phyloP scores from a whole-genome alignment of 2,113 vertebrate genomes.

The Chunga burmeisteri region DNA sequence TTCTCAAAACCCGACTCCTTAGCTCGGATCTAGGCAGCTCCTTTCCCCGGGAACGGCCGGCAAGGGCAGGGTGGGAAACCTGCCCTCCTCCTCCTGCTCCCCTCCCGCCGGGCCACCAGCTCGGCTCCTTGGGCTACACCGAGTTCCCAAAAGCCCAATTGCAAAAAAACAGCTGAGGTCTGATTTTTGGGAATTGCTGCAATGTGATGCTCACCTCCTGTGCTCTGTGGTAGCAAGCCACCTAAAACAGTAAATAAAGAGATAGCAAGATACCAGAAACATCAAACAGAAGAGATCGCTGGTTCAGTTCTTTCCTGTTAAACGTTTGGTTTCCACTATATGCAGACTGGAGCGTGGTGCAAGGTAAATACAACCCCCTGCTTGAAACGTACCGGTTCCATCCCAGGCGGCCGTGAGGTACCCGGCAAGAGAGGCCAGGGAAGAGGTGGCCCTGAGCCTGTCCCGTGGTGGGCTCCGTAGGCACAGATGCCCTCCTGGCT shows the following conservation, averaged over 20 bases:
- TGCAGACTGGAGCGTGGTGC: background rate
- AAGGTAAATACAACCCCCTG: background rate
- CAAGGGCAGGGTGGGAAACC: background rate
- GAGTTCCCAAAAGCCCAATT: background rate
- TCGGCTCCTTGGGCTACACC: accelerated
- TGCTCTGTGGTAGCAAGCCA: background rate
- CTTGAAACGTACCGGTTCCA: background rate
- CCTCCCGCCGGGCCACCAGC: background rate
- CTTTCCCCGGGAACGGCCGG: background rate
- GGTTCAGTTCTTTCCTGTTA: background rate
- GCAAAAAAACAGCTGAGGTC: background rate
- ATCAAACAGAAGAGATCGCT: background rate
- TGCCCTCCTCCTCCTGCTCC: background rate
- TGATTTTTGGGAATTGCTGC: background rate
- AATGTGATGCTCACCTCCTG: background rate
- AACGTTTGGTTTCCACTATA: background rate
- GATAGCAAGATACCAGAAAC: background rate
- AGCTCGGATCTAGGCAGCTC: background rate
- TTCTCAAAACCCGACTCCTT: conserved; percentile 18
- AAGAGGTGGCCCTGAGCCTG: background rate
- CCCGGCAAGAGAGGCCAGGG: background rate
- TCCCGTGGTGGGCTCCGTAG: background rate
- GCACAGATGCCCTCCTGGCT: accelerated
- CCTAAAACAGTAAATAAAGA: background rate
- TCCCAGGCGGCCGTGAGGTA: background rate